Conservation (phyloP, 2,888 invertebrate genomes). For the Cephus spinipes region DNA sequence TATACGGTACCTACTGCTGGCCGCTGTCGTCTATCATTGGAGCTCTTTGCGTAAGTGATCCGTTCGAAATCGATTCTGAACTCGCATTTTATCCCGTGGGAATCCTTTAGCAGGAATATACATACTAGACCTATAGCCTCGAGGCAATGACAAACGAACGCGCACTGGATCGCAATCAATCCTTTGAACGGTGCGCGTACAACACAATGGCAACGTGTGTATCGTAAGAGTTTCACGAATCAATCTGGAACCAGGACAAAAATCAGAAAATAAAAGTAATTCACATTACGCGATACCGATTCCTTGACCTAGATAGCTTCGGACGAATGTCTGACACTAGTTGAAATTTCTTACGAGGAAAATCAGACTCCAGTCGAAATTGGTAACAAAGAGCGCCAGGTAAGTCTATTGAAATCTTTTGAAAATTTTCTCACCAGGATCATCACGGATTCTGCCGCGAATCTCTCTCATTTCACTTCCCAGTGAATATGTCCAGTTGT, state of each 20-base stretch:
- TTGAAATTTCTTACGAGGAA: neutral
- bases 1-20: neutral
- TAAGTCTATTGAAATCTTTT: neutral
- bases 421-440: neutral
- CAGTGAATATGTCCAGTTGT: slow-evolving; percentile 16
- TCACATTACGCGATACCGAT: neutral
- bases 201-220: neutral
- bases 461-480: slow-evolving; percentile 21
- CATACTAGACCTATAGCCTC: neutral
- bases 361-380: neutral
- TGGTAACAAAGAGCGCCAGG: neutral
- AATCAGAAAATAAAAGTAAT: neutral
- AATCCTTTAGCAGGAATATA: neutral
- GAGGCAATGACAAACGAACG: neutral
- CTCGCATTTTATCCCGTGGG: neutral
- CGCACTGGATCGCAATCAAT: neutral
- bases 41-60: neutral
- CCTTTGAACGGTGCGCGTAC: neutral
- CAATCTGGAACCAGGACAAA: neutral
- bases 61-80: neutral
- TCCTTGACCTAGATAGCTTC: neutral
- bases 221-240: slow-evolving; percentile 3
- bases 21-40: neutral
- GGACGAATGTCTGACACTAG: neutral
- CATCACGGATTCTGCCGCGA: neutral